Conservation (phyloP, 2,888 invertebrate genomes). For the Acanthosepion lycidas region DNA sequence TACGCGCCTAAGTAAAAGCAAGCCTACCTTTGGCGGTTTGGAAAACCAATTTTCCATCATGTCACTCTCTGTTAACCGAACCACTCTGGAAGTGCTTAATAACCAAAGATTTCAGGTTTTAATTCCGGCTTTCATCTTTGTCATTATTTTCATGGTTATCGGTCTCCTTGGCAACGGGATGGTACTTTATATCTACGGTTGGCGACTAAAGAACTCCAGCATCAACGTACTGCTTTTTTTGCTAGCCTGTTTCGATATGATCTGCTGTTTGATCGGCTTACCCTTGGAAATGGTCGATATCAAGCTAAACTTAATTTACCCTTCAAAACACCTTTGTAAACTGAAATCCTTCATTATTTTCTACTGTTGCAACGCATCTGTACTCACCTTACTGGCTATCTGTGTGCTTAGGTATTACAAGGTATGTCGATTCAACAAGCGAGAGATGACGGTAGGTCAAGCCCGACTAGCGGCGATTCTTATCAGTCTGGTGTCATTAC, state of each 20-base stretch:
- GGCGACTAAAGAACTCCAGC: background rate
- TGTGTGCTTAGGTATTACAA: background rate
- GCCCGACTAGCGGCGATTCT: background rate
- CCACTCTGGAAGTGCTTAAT: background rate
- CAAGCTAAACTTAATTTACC: background rate
- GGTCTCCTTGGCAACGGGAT: conserved; percentile 21
- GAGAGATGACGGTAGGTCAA: background rate
- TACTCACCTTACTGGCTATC: background rate
- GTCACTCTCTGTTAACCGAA: background rate
- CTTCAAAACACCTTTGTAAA: background rate
- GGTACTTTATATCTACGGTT: conserved; percentile 14
- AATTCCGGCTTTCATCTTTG: background rate
- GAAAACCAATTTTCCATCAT: background rate
- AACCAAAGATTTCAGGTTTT: background rate
- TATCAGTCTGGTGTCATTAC: background rate
- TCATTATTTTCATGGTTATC: background rate
- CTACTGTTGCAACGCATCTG: conserved; percentile 33
- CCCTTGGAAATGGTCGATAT: background rate
- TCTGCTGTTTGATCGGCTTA: background rate
- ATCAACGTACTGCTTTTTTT: background rate
- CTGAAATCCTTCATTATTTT: background rate
- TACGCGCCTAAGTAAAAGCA: background rate
- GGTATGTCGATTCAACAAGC: background rate
- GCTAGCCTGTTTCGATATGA: conserved; percentile 11
- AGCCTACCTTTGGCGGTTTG: background rate